Evolutionary conservation across 2,888 invertebrate species (phyloP).

Genomic region (Cantharis nigra): DNA sequence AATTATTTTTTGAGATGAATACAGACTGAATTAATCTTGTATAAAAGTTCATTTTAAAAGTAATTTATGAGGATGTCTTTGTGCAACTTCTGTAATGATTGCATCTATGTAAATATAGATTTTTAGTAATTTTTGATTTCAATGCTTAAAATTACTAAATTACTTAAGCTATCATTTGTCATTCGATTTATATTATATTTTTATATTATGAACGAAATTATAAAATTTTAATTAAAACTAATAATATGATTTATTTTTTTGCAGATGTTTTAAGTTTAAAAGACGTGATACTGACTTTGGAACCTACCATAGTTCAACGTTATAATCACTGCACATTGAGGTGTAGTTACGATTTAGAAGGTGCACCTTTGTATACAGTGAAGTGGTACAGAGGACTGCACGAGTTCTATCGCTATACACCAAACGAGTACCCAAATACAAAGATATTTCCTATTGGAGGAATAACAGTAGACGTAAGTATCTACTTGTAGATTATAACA

Average conservation of each 20-base stretch:
- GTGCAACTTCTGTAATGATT: too few relatives aligned
- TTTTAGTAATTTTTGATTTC: too few relatives aligned
- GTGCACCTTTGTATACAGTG: slow-evolving; percentile 77
- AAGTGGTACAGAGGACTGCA: slow-evolving; percentile 85
- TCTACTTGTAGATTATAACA: slow-evolving; percentile 14
- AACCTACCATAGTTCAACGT: slow-evolving; percentile 71
- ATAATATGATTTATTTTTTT: slow-evolving; percentile 34
- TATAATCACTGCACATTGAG: slow-evolving; percentile 72
- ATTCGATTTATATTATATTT: too few relatives aligned
- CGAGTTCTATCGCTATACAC: slow-evolving; percentile 84
- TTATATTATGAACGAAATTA: too few relatives aligned
- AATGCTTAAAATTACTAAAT: too few relatives aligned
- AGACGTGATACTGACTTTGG: slow-evolving; percentile 71
- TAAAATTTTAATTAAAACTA: not conserved
- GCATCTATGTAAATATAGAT: too few relatives aligned
- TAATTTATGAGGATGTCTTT: too few relatives aligned
- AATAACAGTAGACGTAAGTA: slow-evolving; percentile 81
- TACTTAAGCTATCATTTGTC: too few relatives aligned
- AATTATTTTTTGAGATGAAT: too few relatives aligned
- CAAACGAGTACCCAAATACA: slow-evolving; percentile 71
- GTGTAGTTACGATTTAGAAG: slow-evolving; percentile 78
- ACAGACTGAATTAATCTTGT: too few relatives aligned
- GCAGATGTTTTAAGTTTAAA: slow-evolving; percentile 69
- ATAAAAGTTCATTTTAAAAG: too few relatives aligned
- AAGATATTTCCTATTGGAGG: slow-evolving; percentile 76